Evolutionary conservation across 2,888 invertebrate species (phyloP).

Genomic region (Mesorhabditis spiculigera): DNA sequence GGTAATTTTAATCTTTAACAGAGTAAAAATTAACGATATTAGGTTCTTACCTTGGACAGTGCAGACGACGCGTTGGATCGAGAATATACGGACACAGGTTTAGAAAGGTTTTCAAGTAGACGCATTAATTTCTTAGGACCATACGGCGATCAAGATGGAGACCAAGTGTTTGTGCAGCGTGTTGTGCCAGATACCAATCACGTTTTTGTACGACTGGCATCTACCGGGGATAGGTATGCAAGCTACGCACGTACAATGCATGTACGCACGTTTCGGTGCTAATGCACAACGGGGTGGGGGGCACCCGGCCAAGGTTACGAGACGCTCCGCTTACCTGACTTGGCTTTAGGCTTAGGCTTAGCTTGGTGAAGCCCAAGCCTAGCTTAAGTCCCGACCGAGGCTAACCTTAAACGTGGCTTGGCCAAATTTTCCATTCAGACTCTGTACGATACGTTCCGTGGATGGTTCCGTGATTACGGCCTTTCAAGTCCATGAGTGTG

Average conservation of each 20-base stretch:
- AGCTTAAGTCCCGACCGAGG: too few species aligned
- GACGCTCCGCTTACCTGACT: too few species aligned
- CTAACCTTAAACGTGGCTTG: not conserved
- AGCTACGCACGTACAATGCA: not conserved
- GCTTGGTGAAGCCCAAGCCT: too few species aligned
- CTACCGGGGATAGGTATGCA: slow-evolving; percentile 80
- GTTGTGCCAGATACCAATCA: slow-evolving; percentile 94
- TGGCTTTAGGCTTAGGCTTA: too few species aligned
- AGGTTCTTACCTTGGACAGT: slow-evolving; percentile 74
- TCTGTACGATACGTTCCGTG: slow-evolving; percentile 88
- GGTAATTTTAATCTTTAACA: slow-evolving; percentile 57
- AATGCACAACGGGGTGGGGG: not conserved
- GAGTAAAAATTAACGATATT: not conserved
- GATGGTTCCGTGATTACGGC: slow-evolving; percentile 89
- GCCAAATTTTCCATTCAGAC: slow-evolving; percentile 64
- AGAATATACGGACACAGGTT: slow-evolving; percentile 32
- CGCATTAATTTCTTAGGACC: slow-evolving; percentile 69
- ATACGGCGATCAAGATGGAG: slow-evolving; percentile 95
- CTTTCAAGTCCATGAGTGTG: slow-evolving; percentile 94
- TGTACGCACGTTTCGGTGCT: not conserved
- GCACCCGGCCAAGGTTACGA: not conserved
- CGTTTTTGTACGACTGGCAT: slow-evolving; percentile 85
- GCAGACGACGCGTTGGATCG: slow-evolving; percentile 60
- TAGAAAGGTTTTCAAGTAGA: not conserved
- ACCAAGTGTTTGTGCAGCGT: slow-evolving; percentile 95